These are phyloP conservation scores for Serranus cabrilla DNA, from an alignment of 2,797 vertebrate species.

Conservation along the genomic window DNA sequence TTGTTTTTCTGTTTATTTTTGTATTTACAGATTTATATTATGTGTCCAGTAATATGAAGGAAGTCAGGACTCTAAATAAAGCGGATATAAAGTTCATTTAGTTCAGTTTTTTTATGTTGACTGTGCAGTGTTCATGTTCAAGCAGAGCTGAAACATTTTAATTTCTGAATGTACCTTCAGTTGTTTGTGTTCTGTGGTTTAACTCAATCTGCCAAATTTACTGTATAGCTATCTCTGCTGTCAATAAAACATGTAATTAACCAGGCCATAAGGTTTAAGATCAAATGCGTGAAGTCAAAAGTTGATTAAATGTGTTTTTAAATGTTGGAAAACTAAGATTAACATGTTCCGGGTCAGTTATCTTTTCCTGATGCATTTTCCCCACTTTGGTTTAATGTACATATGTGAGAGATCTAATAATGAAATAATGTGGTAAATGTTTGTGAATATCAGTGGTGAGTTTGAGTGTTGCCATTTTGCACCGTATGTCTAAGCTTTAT, in stretches of 20 bases:
- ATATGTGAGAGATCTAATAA: slow-evolving; percentile 25
- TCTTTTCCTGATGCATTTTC: background rate
- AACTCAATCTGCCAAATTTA: slow-evolving; percentile 61
- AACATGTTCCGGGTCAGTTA: slow-evolving; percentile 1
- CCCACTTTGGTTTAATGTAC: slow-evolving; percentile 1
- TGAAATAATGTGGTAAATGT: slow-evolving; percentile 54
- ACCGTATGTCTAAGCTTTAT: slow-evolving; percentile 42
- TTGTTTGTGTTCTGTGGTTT: slow-evolving; percentile 39
- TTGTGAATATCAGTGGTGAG: slow-evolving; percentile 50
- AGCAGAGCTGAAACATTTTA: slow-evolving; percentile 19
- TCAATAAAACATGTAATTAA: slow-evolving; percentile 11
- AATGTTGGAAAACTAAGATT: slow-evolving; percentile 24
- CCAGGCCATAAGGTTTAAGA: slow-evolving; percentile 21
- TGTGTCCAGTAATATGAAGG: slow-evolving; percentile 21
- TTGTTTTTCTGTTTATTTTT: slow-evolving; percentile 63
- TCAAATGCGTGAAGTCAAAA: slow-evolving; percentile 20
- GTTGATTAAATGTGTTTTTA: slow-evolving; percentile 30
- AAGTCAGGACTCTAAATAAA: slow-evolving; percentile 22
- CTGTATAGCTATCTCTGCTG: slow-evolving; percentile 26
- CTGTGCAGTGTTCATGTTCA: slow-evolving; percentile 25
- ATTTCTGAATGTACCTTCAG: slow-evolving; percentile 50
- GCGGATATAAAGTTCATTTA: background rate
- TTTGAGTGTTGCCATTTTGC: slow-evolving; percentile 68
- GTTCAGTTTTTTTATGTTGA: background rate
- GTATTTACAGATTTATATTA: slow-evolving; percentile 50